Conservation (phyloP, 2,888 invertebrate species). For the Epinotia brunnichana region DNA sequence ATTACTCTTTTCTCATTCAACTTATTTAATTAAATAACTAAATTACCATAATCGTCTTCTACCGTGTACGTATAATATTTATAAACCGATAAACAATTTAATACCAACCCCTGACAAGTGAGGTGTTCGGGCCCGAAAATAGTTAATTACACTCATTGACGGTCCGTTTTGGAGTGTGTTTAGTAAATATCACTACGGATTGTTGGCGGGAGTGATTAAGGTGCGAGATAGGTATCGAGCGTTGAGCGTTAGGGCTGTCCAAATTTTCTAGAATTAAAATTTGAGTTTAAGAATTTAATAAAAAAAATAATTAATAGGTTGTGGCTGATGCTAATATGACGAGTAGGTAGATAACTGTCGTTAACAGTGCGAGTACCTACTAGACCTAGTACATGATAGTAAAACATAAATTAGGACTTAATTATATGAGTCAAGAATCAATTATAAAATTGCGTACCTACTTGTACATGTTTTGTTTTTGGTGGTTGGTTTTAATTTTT, state of each 20-base stretch:
- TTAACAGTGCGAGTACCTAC: no score
- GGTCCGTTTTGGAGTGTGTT: constrained; percentile 67
- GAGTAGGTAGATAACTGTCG: no score
- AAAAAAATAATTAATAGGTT: no score
- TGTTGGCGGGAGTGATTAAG: constrained; percentile 71
- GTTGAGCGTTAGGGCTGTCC: constrained; percentile 50
- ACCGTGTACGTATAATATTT: constrained; percentile 41
- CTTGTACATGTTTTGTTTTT: no score
- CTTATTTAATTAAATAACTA: constrained; percentile 25
- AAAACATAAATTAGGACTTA: no score
- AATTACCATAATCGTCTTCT: constrained; percentile 41
- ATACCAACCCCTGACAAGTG: constrained; percentile 47
- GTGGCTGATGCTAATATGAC: no score
- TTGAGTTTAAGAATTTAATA: not conserved
- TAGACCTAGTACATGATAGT: no score
- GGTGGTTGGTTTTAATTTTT: no score
- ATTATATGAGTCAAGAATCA: no score
- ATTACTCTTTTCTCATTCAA: constrained; percentile 14
- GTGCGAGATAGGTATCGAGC: constrained; percentile 66
- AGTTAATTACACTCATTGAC: constrained; percentile 65
- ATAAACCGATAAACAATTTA: constrained; percentile 45
- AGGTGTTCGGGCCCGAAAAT: constrained; percentile 54
- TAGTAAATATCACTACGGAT: constrained; percentile 70
- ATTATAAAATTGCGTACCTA: no score
- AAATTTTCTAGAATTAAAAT: not conserved